Conservation (phyloP, 30 jellyfish, hydroid and myxozoan genomes). For the Catostylus mosaicus region DNA sequence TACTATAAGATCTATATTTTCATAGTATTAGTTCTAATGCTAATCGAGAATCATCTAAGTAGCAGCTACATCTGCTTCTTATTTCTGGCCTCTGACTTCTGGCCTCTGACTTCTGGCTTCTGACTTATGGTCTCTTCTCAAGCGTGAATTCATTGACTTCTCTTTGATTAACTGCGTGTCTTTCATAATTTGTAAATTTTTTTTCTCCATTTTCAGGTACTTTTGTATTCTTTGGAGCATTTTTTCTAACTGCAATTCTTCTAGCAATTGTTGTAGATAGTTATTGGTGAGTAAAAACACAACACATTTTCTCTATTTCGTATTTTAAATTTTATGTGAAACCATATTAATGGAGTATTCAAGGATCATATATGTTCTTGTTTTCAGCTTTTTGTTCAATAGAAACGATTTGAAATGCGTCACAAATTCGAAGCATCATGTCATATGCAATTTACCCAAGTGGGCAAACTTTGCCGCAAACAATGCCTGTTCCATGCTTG, state of each 20-base stretch:
- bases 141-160: neutral
- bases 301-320: neutral
- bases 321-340: neutral
- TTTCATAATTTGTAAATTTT: neutral
- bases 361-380: neutral
- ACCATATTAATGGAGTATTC: no score
- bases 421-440: no score
- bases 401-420: no score
- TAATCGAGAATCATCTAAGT: no score
- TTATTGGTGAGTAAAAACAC: conserved; percentile 69
- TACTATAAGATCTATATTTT: no score
- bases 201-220: conserved; percentile 42
- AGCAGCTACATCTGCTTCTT: no score
- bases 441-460: no score
- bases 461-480: no score
- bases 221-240: conserved; percentile 80
- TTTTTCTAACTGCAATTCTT: conserved; percentile 78
- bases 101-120: neutral
- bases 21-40: no score
- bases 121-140: neutral
- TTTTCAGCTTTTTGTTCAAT: no score
- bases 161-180: neutral
- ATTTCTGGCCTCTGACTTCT: neutral
- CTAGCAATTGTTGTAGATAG: conserved; percentile 88
- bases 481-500: no score